phyloP scores from a whole-genome alignment of 2,888 invertebrate species.

The Sceliomorpha sp. region DNA sequence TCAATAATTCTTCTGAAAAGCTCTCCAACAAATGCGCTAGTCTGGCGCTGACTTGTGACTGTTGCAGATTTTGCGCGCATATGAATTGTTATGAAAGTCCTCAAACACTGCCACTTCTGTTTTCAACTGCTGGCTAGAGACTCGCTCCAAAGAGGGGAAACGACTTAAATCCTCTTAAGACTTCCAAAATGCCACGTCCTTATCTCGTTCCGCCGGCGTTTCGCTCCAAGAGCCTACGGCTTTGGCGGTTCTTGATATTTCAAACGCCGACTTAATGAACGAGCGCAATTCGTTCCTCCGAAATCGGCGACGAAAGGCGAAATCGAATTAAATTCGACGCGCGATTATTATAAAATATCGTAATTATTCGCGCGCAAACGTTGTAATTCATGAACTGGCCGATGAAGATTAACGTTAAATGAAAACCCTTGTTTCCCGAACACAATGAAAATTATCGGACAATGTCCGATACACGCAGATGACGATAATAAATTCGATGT shows the following conservation, averaged over 20 bases:
- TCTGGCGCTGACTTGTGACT: slow-evolving; percentile 34
- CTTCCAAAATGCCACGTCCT: slow-evolving; percentile 44
- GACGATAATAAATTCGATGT: no score
- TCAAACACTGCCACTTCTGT: slow-evolving; percentile 44
- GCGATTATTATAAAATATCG: no score
- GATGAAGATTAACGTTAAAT: no score
- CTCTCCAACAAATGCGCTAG: slow-evolving; percentile 36
- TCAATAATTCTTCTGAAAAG: slow-evolving; percentile 46
- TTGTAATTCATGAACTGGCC: no score
- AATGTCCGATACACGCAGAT: no score
- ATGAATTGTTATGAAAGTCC: slow-evolving; percentile 49
- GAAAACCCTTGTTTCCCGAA: no score
- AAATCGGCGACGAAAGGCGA: slow-evolving; percentile 29
- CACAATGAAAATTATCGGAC: no score
- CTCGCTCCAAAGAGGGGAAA: slow-evolving; percentile 43
- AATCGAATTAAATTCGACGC: no score
- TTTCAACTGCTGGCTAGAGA: slow-evolving; percentile 37
- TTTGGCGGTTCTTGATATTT: slow-evolving; percentile 42
- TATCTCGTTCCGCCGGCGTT: slow-evolving; percentile 50
- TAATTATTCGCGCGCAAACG: no score
- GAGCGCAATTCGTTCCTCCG: slow-evolving; percentile 22
- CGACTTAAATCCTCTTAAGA: slow-evolving; percentile 52
- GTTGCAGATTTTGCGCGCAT: slow-evolving; percentile 40
- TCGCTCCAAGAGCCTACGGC: slow-evolving; percentile 42
- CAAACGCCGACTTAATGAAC: slow-evolving; percentile 36